A percentile compares a stretch with the other conserved stretches of the same genome.
Conservation (phyloP, 2,113 vertebrate species). For the Alces alces region DNA sequence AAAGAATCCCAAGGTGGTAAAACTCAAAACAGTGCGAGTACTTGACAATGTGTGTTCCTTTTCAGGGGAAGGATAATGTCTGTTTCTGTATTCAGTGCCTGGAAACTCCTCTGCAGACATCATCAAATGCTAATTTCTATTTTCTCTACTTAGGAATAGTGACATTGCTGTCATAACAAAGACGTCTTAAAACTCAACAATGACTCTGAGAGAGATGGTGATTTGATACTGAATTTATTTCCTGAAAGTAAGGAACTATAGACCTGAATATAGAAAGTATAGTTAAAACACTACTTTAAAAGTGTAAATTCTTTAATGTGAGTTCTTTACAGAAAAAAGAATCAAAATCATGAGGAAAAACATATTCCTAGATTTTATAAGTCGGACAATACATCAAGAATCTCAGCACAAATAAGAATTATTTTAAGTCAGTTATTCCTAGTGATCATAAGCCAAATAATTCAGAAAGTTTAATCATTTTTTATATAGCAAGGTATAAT, state of each 20-base stretch:
- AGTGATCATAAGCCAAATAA: not conserved
- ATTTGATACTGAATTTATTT: constrained; percentile 12
- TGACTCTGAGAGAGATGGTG: not conserved
- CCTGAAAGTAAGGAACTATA: not conserved
- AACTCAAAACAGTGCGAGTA: not conserved
- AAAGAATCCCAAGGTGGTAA: not conserved
- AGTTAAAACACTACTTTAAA: not conserved
- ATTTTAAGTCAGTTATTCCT: not conserved
- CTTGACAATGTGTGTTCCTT: constrained; percentile 5
- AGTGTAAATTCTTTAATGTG: not conserved
- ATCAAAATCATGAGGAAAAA: not conserved
- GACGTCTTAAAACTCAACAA: constrained; percentile 13
- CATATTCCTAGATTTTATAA: not conserved
- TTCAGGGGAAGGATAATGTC: not conserved
- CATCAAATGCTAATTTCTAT: constrained; percentile 26
- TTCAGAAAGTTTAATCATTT: not conserved
- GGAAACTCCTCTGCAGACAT: not conserved
- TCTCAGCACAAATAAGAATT: not conserved
- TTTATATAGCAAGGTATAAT: not conserved
- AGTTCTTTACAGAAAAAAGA: not conserved
- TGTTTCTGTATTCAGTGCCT: not conserved
- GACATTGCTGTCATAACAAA: not conserved
- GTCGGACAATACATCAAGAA: not conserved
- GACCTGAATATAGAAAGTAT: not conserved
- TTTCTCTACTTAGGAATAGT: not conserved